Conservation (phyloP, 2,797 vertebrate species). For the Numenius phaeopus region DNA sequence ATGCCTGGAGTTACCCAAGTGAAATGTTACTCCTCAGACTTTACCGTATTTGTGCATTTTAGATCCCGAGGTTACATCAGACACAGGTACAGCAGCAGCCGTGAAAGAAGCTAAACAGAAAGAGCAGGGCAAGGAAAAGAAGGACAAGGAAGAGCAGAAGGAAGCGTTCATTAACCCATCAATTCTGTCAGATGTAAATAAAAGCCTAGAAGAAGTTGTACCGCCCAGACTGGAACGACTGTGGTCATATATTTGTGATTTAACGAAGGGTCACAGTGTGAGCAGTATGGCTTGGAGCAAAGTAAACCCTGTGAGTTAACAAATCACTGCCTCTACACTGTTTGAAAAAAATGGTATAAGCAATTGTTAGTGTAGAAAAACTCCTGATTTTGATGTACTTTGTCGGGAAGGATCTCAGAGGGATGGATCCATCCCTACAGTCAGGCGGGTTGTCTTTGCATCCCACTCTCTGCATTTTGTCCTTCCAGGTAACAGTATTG, state of each 20-base stretch:
- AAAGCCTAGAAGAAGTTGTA: neutral
- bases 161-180: neutral
- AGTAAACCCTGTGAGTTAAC: constrained; percentile 83
- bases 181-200: neutral
- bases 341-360: neutral
- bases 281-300: constrained; percentile 91
- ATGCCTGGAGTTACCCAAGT: neutral
- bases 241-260: constrained; percentile 87
- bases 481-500: neutral
- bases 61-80: constrained; percentile 58
- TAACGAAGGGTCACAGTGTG: constrained; percentile 82
- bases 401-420: neutral
- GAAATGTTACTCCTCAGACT: neutral
- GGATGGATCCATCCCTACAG: neutral
- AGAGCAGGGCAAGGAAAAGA: neutral
- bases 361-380: neutral
- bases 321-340: neutral
- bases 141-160: constrained; percentile 24
- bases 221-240: constrained; percentile 82
- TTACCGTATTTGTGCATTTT: neutral
- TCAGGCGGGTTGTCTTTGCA: neutral
- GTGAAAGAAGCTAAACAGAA: neutral
- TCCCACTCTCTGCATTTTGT: neutral
- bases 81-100: accelerated
- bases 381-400: neutral